Conservation (phyloP, 2,113 vertebrate species). For the Callipepla squamata region DNA sequence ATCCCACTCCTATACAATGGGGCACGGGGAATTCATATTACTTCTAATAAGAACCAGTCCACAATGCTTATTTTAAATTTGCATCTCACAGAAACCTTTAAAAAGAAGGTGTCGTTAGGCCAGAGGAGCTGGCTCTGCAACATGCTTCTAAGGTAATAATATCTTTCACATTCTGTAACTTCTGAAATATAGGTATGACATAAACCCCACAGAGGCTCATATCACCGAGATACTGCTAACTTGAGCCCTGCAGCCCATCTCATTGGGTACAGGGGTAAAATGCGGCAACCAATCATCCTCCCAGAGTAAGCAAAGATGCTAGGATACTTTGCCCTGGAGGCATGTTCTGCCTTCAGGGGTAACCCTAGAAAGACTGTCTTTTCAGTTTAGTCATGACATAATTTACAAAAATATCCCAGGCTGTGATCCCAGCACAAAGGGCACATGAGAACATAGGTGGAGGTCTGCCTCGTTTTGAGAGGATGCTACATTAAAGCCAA, state of each 20-base stretch:
- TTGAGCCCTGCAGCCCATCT: constrained; percentile 68
- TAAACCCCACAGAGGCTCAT: constrained; percentile 88
- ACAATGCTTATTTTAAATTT: constrained; percentile 76
- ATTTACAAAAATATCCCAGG: constrained; percentile 90
- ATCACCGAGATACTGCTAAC: constrained; percentile 81
- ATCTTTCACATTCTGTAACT: constrained; percentile 89
- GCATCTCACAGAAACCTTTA: constrained; percentile 81
- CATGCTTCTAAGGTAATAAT: constrained; percentile 85
- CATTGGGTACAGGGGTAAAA: constrained; percentile 80
- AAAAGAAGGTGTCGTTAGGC: constrained; percentile 82
- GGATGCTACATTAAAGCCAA: background rate
- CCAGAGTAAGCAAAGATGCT: constrained; percentile 83
- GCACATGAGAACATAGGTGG: constrained; percentile 16
- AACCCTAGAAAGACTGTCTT: constrained; percentile 87
- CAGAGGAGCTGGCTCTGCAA: constrained; percentile 84
- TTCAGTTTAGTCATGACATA: constrained; percentile 86
- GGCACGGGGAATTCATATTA: constrained; percentile 33
- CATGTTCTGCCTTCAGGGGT: constrained; percentile 79
- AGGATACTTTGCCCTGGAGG: constrained; percentile 76
- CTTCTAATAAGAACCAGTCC: constrained; percentile 55
- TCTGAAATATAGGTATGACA: constrained; percentile 98
- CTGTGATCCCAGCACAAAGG: constrained; percentile 68
- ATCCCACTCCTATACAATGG: background rate
- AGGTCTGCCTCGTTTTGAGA: background rate
- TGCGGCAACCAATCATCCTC: constrained; percentile 76